Evolutionary conservation across 2,888 invertebrate species (phyloP), one percentile per base, ranked within the genome.

Genomic region (Agrenia bidenticulata): DNA sequence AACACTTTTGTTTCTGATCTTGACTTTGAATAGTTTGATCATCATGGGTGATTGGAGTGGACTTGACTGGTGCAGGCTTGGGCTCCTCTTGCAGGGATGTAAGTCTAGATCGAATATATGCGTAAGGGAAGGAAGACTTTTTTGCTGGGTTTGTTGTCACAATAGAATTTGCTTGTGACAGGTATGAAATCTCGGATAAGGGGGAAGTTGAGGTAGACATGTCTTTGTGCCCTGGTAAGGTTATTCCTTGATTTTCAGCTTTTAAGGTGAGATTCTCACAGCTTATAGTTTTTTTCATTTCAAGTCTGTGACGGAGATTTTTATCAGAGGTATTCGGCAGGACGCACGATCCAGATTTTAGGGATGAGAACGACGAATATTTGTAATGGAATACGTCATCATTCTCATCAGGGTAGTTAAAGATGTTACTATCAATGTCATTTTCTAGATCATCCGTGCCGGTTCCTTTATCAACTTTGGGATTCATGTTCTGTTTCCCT

Each of bases 101-200:
- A 17, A 78, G 68, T 57, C 76, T 77, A 21, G 77, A 76, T 17
- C 77, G 66, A 42, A 77, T 77, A 66, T 77, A 78, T 1, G 77
- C 77, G 61, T 77, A 76, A 1, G 77, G 78, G 57, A 78, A 78
- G 0, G 69, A 68, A 2, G 73, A 69, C 32, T 69, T 59, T 45
- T 72, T 75, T 11, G 55, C 58, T 32, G 32, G 32, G n/a, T 17
- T 32, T 15, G 55, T 56, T 45, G 45, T 45, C 15, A 9, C n/a
- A 17, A 45, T 5, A n/a, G 19, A 19, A 19, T 15, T 19, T 45
- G 45, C 15, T 45, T n/a, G 51, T 24, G 41, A 26, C 19, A 57
- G 57, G 42, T 15, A 17, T 53, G 26, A 24, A 41, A 27, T 19
- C 19, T 15, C 19, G n/a, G 45, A 45, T 42, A 37, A 54, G 17